Conservation (phyloP, 2,888 invertebrate species). For the Sinhomidia bicolor region DNA sequence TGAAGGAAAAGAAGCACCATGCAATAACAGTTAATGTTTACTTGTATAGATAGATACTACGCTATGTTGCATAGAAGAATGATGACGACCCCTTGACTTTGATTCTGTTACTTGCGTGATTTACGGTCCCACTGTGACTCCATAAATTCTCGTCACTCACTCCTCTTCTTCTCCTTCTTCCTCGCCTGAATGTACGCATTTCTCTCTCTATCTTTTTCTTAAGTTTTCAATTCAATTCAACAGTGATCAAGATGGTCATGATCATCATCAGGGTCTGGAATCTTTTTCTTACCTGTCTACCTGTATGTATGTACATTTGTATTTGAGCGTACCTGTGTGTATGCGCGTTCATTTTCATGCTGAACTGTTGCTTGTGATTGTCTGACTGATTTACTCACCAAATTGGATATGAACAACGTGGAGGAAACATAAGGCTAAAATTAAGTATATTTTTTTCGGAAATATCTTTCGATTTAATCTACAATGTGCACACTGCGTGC, state of each 20-base stretch:
- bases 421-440: conserved; percentile 52
- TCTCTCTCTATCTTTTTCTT: background rate
- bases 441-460: conserved; percentile 51
- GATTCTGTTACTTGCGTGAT: conserved; percentile 72
- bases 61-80: background rate
- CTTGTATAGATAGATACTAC: background rate
- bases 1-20: conserved; percentile 47
- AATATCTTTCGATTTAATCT: conserved; percentile 48
- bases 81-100: conserved; percentile 71
- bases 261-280: conserved; percentile 74
- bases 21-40: background rate
- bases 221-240: background rate
- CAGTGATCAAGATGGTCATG: background rate
- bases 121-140: conserved; percentile 80
- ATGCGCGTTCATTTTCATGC: background rate
- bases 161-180: conserved; percentile 7
- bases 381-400: background rate
- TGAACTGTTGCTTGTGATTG: background rate
- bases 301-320: background rate
- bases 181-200: conserved; percentile 1
- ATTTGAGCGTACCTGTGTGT: background rate
- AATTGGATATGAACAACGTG: background rate
- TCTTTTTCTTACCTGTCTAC: conserved; percentile 54
- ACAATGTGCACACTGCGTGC: conserved; percentile 33
- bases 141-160: conserved; percentile 77